Evolutionary conservation across 2,797 vertebrate genomes (phyloP).

Genomic region (Pampus argenteus): DNA sequence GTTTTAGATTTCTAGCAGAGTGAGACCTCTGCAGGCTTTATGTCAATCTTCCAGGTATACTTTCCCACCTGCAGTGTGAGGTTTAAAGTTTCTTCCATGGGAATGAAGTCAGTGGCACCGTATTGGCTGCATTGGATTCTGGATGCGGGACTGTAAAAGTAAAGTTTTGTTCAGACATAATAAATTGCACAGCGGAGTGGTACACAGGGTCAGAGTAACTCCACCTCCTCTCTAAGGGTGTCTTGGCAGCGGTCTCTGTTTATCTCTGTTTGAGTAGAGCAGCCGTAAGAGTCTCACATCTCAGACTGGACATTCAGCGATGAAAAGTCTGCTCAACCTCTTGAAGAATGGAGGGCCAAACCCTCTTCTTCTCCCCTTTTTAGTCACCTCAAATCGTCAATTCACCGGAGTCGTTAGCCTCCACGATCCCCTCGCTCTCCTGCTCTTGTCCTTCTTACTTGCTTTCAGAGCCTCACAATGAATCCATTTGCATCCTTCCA

Average conservation of each 20-base stretch:
- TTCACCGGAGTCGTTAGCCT: conserved; percentile 57
- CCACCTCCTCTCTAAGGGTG: conserved; percentile 18
- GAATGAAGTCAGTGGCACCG: conserved; percentile 23
- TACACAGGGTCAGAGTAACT: conserved; percentile 35
- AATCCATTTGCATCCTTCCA: conserved; percentile 75
- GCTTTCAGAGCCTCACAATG: conserved; percentile 77
- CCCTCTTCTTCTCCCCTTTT: conserved; percentile 42
- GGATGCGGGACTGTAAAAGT: conserved; percentile 14
- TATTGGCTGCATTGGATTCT: conserved; percentile 20
- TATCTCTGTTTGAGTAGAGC: conserved; percentile 41
- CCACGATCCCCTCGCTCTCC: conserved; percentile 39
- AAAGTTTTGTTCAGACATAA: conserved; percentile 32
- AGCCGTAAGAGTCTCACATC: conserved; percentile 29
- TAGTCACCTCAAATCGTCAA: conserved; percentile 60
- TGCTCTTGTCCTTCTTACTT: conserved; percentile 49
- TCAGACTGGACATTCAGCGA: conserved; percentile 17
- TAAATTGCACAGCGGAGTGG: conserved; percentile 25
- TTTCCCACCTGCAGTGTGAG: conserved; percentile 8
- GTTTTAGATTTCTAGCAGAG: too few relatives aligned
- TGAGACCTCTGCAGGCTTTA: background rate
- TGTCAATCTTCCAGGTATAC: background rate
- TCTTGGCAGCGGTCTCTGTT: conserved; percentile 35
- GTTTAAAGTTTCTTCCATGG: background rate
- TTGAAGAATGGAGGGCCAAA: conserved; percentile 33
- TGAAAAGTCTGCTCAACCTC: conserved; percentile 48